Base-by-base conservation (phyloP, 1,140 invertebrate species). In the Drosophila repleta region DNA sequence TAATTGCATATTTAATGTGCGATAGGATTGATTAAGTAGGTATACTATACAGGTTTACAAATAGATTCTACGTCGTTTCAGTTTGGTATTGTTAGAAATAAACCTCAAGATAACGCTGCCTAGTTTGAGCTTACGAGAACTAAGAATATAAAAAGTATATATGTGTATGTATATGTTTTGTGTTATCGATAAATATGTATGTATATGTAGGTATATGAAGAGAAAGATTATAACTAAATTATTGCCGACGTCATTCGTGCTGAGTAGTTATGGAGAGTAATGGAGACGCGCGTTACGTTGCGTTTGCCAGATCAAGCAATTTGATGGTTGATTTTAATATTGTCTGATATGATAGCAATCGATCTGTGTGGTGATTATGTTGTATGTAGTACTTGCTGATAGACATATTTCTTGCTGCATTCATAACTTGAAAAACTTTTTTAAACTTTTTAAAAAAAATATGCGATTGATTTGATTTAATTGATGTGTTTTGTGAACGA, bases 161-260 rank as follows among this genome's bases (percentile, higher is more conserved):
- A 15, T 41, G 39, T 74, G 64, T 35, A 43, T 43, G 41, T 49
- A 49, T 49, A 49, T 43, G 39, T 64, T 49, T 26, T 62, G 62
- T 49, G 62, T 79, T 51, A 76, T 76, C 63, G 37, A 55, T 75
- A 71, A 52, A 48, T 66, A 63, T 63, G 74, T 77, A 74, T 66
- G 49, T 37, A 49, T 61, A 72, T 37, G 18, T 62, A 72, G 37
- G 18, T 62, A 43, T 58, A 66, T 48, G 39, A 41, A 64, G 24
- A 71, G 32, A 13, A 26, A 58, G 65, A 48, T 24, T 71, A 57
- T 63, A 74, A 65, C 39, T 61, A 76, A 35, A 72, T 72, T 85
- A 85, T 77, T 89, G 87, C 87, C 87, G 87, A 90, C 87, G 87
- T 90, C 87, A 90, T 88, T 90, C 81, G 79, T 90, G 79, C 73